Evolutionary conservation across 2,888 invertebrate genomes (phyloP).

Genomic region (Strigamia crassipes): DNA sequence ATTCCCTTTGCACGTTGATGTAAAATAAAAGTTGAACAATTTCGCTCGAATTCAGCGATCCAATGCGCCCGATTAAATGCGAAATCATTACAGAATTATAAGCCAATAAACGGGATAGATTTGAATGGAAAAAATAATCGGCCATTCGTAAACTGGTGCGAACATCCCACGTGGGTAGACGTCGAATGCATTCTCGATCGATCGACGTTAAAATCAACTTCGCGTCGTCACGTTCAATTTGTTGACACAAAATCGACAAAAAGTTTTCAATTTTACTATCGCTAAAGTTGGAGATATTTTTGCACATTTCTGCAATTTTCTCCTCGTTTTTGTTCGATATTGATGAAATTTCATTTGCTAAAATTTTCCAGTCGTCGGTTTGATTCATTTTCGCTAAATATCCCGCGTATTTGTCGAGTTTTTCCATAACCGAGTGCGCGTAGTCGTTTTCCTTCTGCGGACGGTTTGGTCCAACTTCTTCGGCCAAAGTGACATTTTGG

Average conservation of each 20-base stretch:
- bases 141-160: neutral
- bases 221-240: neutral
- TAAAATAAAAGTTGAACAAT: slow-evolving; percentile 24
- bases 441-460: neutral
- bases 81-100: slow-evolving; percentile 9
- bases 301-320: neutral
- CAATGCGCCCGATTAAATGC: neutral
- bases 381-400: neutral
- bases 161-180: neutral
- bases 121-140: neutral
- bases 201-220: neutral
- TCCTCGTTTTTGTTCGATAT: neutral
- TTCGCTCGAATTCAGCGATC: neutral
- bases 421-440: neutral
- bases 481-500: neutral
- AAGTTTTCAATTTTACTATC: neutral
- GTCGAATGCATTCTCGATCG: neutral
- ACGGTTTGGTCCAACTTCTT: neutral
- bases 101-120: neutral
- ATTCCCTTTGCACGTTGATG: slow-evolving; percentile 14
- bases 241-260: neutral
- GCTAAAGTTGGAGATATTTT: neutral
- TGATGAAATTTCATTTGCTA: too few relatives aligned
- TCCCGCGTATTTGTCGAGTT: neutral
- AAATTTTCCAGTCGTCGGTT: neutral